Evolutionary conservation across 2,113 vertebrate species (phyloP).

Genomic region (Gorsachius goisagi): DNA sequence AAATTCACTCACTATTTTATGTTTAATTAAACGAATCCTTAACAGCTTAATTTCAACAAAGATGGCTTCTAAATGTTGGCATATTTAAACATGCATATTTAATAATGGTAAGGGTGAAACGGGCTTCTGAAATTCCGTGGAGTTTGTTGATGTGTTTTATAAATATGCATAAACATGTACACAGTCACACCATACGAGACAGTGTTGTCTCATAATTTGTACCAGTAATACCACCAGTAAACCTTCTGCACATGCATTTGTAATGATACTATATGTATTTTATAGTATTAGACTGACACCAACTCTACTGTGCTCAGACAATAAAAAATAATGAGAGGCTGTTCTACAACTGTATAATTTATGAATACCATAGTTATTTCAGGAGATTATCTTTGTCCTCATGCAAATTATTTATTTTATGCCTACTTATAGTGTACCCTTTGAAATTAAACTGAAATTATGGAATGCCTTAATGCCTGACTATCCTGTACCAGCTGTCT

Average conservation of each 20-base stretch:
- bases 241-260: not conserved
- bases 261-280: not conserved
- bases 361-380: not conserved
- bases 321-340: not conserved
- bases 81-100: not conserved
- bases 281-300: not conserved
- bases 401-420: slow-evolving; percentile 53
- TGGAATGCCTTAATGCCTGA: slow-evolving; percentile 31
- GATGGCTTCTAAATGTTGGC: not conserved
- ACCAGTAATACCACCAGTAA: not conserved
- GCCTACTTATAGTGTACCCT: slow-evolving; percentile 5
- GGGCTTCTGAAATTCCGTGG: not conserved
- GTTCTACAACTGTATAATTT: slow-evolving; percentile 4
- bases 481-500: slow-evolving; percentile 50
- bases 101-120: not conserved
- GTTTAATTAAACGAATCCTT: not conserved
- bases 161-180: not conserved
- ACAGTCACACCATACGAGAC: not conserved
- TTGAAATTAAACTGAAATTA: slow-evolving; percentile 59
- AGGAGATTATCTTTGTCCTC: slow-evolving; percentile 25
- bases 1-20: not conserved
- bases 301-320: not conserved
- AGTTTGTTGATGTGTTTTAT: not conserved
- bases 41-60: not conserved
- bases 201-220: not conserved